phyloP scores from a whole-genome alignment of 2,113 vertebrate genomes.

The Centrocercus urophasianus region DNA sequence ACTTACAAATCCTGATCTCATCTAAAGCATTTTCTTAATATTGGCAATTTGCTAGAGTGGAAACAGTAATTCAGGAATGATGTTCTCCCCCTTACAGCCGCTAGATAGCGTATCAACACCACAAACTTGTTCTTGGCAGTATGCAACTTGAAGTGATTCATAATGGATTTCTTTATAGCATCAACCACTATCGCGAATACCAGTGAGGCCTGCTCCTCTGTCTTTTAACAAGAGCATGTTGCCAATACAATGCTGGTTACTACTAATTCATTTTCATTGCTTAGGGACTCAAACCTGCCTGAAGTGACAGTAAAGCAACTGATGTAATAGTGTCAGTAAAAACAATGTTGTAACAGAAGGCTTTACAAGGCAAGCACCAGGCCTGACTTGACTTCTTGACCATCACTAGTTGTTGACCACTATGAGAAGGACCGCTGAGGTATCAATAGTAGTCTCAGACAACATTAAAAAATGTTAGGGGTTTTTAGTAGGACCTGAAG shows the following conservation, averaged over 20 bases:
- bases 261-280: neutral
- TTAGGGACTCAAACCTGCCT: neutral
- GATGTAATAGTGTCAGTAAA: neutral
- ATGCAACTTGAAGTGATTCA: neutral
- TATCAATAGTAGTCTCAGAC: neutral
- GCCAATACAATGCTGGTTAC: neutral
- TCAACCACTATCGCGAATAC: neutral
- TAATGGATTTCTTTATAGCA: neutral
- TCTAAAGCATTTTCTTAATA: neutral
- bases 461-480: neutral
- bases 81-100: neutral
- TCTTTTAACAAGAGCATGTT: neutral
- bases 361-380: neutral
- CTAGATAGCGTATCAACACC: slow-evolving; percentile 44
- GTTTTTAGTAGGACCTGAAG: neutral
- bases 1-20: neutral
- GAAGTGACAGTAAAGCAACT: neutral
- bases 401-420: neutral
- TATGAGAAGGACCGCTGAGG: neutral
- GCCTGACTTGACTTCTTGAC: neutral
- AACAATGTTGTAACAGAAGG: neutral
- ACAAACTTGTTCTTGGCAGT: neutral
- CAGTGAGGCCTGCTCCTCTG: neutral
- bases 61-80: neutral
- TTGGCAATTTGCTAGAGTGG: neutral